Evolutionary conservation across 2,797 vertebrate genomes (phyloP).

Genomic region (Carduelis carduelis): DNA sequence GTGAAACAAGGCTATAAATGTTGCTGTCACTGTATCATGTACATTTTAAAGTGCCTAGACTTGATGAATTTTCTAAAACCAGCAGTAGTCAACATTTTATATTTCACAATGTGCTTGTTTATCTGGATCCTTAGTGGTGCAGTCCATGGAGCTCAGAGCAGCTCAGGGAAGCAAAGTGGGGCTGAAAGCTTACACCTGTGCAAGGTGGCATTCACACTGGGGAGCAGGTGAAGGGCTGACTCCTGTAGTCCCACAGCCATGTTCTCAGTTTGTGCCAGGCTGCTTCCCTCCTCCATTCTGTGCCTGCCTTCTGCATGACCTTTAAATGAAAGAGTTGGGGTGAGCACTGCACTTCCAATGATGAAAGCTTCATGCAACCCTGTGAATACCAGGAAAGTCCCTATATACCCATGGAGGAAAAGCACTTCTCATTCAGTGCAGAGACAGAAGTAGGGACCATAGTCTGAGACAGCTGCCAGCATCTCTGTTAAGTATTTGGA

Average conservation of each 20-base stretch:
- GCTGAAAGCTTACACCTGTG: neutral
- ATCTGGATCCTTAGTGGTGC: neutral
- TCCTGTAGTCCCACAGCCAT: neutral
- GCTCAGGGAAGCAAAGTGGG: neutral
- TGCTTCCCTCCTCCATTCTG: neutral
- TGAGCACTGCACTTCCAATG: neutral
- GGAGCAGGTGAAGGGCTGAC: neutral
- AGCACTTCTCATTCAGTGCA: neutral
- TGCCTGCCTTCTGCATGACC: neutral
- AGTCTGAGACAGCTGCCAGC: neutral
- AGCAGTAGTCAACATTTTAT: neutral
- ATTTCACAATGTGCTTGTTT: neutral
- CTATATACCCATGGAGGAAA: neutral
- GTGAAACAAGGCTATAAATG: neutral
- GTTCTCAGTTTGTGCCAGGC: neutral
- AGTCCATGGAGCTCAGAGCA: neutral
- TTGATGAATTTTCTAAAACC: neutral
- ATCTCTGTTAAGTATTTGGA: neutral
- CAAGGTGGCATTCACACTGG: neutral
- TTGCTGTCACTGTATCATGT: neutral
- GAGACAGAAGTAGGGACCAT: neutral
- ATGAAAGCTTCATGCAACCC: neutral
- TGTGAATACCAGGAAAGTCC: neutral
- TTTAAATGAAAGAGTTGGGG: neutral
- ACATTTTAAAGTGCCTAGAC: neutral